Conservation (phyloP, 2,888 invertebrate genomes). For the Zygogramma bicolorata region DNA sequence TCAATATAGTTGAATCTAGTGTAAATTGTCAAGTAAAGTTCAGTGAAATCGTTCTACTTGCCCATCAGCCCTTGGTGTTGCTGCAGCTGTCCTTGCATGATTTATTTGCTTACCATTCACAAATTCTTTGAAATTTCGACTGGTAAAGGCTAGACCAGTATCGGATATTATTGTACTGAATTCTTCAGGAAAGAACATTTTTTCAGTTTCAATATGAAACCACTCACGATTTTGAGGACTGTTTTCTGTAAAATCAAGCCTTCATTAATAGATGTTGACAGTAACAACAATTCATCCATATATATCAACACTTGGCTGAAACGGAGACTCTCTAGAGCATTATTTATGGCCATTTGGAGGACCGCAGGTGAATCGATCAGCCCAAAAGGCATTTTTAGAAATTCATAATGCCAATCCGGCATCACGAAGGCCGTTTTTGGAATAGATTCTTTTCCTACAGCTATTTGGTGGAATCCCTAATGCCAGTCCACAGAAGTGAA, state of each 20-base stretch:
- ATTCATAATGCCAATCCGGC: no score
- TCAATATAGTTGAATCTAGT: constrained; percentile 36
- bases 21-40: constrained; percentile 46
- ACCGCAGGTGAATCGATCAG: background rate
- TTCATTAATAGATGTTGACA: background rate
- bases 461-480: no score
- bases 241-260: background rate
- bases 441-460: no score
- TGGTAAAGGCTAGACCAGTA: constrained; percentile 42
- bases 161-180: constrained; percentile 35
- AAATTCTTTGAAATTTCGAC: constrained; percentile 36
- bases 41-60: constrained; percentile 54
- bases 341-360: background rate
- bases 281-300: background rate
- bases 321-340: background rate
- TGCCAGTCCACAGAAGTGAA: no score
- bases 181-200: background rate
- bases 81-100: constrained; percentile 36
- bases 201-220: no score
- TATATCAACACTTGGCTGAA: background rate
- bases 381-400: background rate
- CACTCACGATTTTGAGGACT: background rate
- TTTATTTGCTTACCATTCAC: constrained; percentile 30
- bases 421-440: background rate
- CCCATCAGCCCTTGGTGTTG: constrained; percentile 5